Evolutionary conservation across 2,797 vertebrate genomes (phyloP).

Genomic region (Alfaro cultratus): DNA sequence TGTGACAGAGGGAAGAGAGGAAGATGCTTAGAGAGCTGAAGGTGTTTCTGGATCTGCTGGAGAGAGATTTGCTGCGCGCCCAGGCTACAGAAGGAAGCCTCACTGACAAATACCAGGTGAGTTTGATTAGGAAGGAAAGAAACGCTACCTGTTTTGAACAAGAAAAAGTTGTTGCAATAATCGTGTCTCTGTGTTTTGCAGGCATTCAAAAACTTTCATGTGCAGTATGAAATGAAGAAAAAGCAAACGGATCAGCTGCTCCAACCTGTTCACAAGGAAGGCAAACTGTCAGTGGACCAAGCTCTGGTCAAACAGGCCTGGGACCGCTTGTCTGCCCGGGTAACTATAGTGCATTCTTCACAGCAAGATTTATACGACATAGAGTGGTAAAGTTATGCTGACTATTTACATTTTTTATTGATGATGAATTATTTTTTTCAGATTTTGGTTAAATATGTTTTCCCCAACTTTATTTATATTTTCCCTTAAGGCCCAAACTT

Average conservation of each 20-base stretch:
- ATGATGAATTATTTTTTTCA: background rate
- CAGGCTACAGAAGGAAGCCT: conserved; percentile 89
- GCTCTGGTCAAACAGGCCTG: conserved; percentile 94
- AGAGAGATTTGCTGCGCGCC: conserved; percentile 90
- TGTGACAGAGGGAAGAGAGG: conserved; percentile 89
- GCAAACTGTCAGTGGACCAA: conserved; percentile 95
- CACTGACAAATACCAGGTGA: conserved; percentile 93
- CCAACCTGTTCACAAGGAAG: conserved; percentile 89
- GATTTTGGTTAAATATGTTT: background rate
- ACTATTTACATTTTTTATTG: background rate
- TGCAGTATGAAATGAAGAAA: conserved; percentile 93
- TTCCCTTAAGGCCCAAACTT: background rate
- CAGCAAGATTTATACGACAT: conserved; percentile 34
- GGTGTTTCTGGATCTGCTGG: conserved; percentile 95
- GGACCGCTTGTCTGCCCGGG: conserved; percentile 92
- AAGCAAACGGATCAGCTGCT: conserved; percentile 89
- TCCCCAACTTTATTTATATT: background rate
- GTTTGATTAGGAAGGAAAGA: conserved; percentile 13
- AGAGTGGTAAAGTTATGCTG: conserved; percentile 13
- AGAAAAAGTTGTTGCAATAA: conserved; percentile 2
- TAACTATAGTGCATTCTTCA: conserved; percentile 61
- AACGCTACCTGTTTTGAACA: background rate
- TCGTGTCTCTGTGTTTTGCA: conserved; percentile 52
- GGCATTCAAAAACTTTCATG: conserved; percentile 92
- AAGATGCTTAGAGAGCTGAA: conserved; percentile 90